Conservation (phyloP, 2,888 invertebrate genomes). For the Augiades crinisus region DNA sequence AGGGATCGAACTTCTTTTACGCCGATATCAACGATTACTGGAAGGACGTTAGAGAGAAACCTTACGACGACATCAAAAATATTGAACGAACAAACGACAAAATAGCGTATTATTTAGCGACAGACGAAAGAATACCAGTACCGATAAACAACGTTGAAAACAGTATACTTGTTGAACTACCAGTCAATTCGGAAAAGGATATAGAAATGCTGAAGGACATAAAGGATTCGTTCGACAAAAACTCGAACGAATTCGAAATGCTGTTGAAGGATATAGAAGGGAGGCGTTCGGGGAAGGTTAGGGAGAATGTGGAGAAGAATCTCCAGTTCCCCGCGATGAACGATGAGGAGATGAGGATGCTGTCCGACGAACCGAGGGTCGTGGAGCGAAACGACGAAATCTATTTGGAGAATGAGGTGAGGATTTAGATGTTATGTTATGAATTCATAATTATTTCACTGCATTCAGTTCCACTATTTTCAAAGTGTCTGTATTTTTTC, state of each 20-base stretch:
- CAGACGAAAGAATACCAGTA: constrained; percentile 4
- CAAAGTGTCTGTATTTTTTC: no score
- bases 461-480: no score
- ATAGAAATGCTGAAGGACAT: constrained; percentile 33
- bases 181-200: constrained; percentile 35
- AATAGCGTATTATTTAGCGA: no score
- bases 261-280: constrained; percentile 36
- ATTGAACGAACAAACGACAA: constrained; percentile 31
- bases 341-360: constrained; percentile 59
- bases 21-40: constrained; percentile 42
- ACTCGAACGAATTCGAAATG: constrained; percentile 39
- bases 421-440: background rate
- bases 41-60: constrained; percentile 37
- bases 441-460: no score
- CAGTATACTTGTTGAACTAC: constrained; percentile 20
- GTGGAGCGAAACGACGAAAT: constrained; percentile 48
- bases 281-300: constrained; percentile 26
- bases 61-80: constrained; percentile 40
- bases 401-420: constrained; percentile 70
- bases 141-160: background rate
- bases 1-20: constrained; percentile 35
- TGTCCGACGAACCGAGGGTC: constrained; percentile 54
- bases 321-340: constrained; percentile 43
- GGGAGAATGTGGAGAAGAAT: constrained; percentile 24
- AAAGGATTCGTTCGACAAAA: constrained; percentile 27